Evolutionary conservation across 2,888 invertebrate genomes (phyloP), one percentile per base, ranked within the genome.

Genomic region (Pedicia rivosa): DNA sequence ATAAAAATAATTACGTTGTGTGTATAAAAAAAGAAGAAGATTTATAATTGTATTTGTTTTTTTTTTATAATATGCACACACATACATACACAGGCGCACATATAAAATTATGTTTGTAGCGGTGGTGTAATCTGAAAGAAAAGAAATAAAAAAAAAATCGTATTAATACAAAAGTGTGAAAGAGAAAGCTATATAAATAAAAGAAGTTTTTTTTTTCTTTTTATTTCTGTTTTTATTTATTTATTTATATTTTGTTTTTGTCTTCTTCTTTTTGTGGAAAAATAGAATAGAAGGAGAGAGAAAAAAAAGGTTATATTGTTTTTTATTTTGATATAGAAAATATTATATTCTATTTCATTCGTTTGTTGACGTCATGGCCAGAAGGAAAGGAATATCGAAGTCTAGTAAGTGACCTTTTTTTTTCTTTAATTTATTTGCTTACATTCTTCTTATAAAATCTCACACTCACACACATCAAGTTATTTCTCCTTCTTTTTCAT

Each of bases 361-460:
- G 20, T 12, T n/a, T n/a, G 32, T 20, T 32, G 32, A 32, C 32
- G 25, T 35, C 16, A 43, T 43, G 43, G 43, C 43, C 15, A 34
- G 40, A 29, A 37, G 40, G 8, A 43, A 43, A 36, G 43, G 43
- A 40, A 41, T 38, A 29, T 35, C 42, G 27, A 43, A 43, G 35
- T 35, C 42, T 32, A 42, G 43, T 43, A 36, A 43, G 43, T 43
- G 24, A 34, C 22, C 14, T 24, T 24, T 34, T 34, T 22, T 25
- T 34, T 25, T 24, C 24, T 20, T 5, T 20, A 20, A 20, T 20
- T 20, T n/a, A n/a, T 20, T 20, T 20, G 20, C 20, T 20, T 5
- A 6, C 8, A 6, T 20, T 20, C 20, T 20, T 20, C 20, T 20
- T 6, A 20, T n/a, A n/a, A n/a, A n/a, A n/a, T n/a, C n/a, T n/a